phyloP scores from a whole-genome alignment of 2,888 invertebrate genomes.

The Subacronicta megacephala region DNA sequence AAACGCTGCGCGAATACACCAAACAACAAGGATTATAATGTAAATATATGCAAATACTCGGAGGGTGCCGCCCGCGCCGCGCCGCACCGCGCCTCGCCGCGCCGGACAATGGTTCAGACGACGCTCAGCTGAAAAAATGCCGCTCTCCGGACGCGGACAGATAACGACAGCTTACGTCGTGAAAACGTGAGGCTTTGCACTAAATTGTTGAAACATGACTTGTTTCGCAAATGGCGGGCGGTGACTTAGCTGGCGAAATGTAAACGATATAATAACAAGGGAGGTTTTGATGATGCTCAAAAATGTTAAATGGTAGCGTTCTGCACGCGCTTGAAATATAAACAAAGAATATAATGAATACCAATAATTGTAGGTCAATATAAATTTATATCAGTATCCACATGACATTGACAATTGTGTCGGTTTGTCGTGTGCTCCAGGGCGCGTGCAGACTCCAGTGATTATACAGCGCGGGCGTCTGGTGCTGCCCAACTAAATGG shows the following conservation, averaged over 20 bases:
- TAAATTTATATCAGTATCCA: constrained; percentile 9
- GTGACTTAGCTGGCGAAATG: constrained; percentile 58
- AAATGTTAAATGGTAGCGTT: constrained; percentile 39
- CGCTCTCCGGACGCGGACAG: constrained; percentile 62
- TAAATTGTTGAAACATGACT: constrained; percentile 80
- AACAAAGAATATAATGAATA: constrained; percentile 24
- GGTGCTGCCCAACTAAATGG: constrained; percentile 35
- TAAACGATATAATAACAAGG: constrained; percentile 69
- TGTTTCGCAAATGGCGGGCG: constrained; percentile 65
- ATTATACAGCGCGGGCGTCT: constrained; percentile 5
- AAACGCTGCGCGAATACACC: constrained; percentile 60
- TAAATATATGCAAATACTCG: constrained; percentile 82
- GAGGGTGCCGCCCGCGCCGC: constrained; percentile 53
- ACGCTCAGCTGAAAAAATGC: constrained; percentile 42
- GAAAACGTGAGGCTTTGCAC: constrained; percentile 75
- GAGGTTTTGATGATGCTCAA: constrained; percentile 51
- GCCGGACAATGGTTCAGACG: constrained; percentile 7
- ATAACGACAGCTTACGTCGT: constrained; percentile 79
- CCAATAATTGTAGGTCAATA: constrained; percentile 21
- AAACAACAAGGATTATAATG: constrained; percentile 80
- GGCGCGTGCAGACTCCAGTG: no score
- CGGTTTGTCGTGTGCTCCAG: no score
- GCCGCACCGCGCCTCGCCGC: constrained; percentile 6
- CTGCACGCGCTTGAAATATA: constrained; percentile 19
- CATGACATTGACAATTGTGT: neutral